Evolutionary conservation across 2,113 vertebrate species (phyloP), one percentile per base, ranked within the genome.

Genomic region (Tyrannus savana): DNA sequence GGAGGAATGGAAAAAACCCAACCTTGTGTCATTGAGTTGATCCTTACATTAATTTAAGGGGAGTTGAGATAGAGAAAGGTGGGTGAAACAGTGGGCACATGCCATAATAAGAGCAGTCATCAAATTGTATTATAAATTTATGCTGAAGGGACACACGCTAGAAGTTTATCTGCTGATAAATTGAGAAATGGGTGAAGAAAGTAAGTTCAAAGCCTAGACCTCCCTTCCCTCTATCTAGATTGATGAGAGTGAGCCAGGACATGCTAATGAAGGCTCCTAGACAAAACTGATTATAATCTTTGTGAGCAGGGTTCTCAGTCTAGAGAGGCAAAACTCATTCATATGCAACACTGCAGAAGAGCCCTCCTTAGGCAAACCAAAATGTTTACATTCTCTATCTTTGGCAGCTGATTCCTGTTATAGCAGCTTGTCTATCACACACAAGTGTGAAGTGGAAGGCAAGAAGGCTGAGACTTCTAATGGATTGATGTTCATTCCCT

Each of bases 361-460:
- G 58, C 46, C 44, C 89, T 94, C 66, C 60, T 79, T 55, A 82
- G 44, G 84, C 87, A 89, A 97, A 89, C 77, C 81, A 94, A 87
- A 93, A 82, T 72, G 74, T 95, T 96, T 94, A 82, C 77, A 35
- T 72, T 91, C 67, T 69, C 74, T 75, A 5, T 68, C 69, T 92
- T 30, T 95, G 93, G 94, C 93, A 97, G 77, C 66, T 72, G 74
- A 84, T 89, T 82, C 77, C 80, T 81, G 84, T 84, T 95, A 75
- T 14, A 96, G 91, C 84, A 84, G 80, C 92, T 95, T 94, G 91
- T 87, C 95, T 94, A 30, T 75, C 89, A 84, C 77, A 93, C 58
- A 33, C 47, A 89, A 95, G 91, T 67, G 84, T 44, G 84, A 90
- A 78, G 74, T 30, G 89, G 60, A 73, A 95, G 77, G 84, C 77